phyloP scores from a whole-genome alignment of 1,140 invertebrate genomes.

The Laupala kohalensis region DNA sequence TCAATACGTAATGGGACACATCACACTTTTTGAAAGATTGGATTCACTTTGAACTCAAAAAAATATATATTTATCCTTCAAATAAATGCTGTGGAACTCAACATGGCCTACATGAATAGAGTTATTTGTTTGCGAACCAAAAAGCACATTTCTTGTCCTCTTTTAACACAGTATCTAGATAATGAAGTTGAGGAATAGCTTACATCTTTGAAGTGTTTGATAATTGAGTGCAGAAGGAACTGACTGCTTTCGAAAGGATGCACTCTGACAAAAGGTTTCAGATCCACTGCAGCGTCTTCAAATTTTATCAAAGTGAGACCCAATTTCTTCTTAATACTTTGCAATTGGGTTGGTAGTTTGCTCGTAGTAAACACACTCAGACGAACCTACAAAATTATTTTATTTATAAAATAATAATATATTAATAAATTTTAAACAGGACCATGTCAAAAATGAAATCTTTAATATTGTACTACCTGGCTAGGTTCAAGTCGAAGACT shows the following conservation, averaged over 20 bases:
- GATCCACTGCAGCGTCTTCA: conserved; percentile 87
- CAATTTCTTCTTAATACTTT: conserved; percentile 69
- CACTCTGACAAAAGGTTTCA: conserved; percentile 70
- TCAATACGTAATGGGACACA: too few species aligned
- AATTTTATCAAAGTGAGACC: conserved; percentile 86
- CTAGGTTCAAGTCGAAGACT: conserved; percentile 65
- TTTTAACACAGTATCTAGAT: neutral
- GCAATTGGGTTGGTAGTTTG: conserved; percentile 61
- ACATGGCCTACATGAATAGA: neutral
- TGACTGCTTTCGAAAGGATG: conserved; percentile 82
- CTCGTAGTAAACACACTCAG: conserved; percentile 76
- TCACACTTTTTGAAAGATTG: too few species aligned
- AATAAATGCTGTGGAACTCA: neutral
- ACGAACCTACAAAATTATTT: conserved; percentile 40
- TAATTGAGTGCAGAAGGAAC: conserved; percentile 59
- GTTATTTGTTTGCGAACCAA: neutral
- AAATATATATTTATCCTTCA: neutral
- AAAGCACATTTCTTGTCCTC: neutral
- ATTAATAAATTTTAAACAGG: neutral
- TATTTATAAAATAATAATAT: neutral
- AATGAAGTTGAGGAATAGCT: too few species aligned
- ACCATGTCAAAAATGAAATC: neutral
- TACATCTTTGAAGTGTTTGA: conserved; percentile 70
- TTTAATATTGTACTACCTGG: conserved; percentile 33
- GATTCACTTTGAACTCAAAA: neutral